Evolutionary conservation across 2,797 vertebrate genomes (phyloP).

Genomic region (Myotis pilosus): DNA sequence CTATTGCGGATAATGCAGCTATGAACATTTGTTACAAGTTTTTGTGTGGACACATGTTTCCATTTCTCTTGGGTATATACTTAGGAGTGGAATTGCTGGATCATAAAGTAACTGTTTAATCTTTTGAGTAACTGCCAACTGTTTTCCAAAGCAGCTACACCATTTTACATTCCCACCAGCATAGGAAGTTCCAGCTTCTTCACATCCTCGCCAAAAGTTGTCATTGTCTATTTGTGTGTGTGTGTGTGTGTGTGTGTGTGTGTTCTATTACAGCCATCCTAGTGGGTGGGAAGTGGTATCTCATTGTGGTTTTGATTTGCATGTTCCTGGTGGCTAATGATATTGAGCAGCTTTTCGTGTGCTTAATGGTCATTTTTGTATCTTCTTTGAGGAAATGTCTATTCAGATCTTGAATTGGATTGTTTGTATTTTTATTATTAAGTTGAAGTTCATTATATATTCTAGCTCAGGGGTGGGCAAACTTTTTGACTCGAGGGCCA

Average conservation of each 20-base stretch:
- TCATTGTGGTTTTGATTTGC: neutral
- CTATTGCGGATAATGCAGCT: neutral
- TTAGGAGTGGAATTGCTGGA: neutral
- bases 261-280: neutral
- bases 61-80: neutral
- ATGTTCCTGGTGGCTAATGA: neutral
- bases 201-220: neutral
- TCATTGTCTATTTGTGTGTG: neutral
- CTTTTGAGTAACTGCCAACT: neutral
- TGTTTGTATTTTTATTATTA: neutral
- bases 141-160: neutral
- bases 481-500: no score
- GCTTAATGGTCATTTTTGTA: neutral
- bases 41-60: neutral
- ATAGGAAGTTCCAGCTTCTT: neutral
- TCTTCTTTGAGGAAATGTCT: neutral
- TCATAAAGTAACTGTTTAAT: neutral
- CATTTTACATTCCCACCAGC: neutral
- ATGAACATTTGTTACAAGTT: neutral
- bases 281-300: no score
- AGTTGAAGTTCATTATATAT: neutral
- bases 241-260: no score
- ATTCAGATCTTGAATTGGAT: neutral
- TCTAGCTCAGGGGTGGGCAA: no score
- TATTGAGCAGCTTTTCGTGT: neutral